Percentiles rank a stretch among this genome's conserved stretches.
phyloP scores from a whole-genome alignment of 2,113 vertebrate species.

The Acanthisitta chloris region DNA sequence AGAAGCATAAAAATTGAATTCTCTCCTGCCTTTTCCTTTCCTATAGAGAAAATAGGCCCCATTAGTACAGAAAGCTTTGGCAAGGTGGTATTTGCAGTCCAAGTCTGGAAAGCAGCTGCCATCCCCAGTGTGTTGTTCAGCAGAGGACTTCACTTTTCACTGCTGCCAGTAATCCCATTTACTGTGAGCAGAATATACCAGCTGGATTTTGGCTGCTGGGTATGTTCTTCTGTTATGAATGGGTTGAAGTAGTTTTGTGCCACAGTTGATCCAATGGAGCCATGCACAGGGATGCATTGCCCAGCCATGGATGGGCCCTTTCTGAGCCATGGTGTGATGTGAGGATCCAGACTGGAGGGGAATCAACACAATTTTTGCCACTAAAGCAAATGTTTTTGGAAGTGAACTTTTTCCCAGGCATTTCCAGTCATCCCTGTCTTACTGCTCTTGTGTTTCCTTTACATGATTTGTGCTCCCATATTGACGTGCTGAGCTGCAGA shows the following conservation, averaged over 20 bases:
- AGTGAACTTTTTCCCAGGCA: not conserved
- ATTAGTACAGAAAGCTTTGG: conserved; percentile 16
- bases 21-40: conserved; percentile 1
- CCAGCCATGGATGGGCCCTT: not conserved
- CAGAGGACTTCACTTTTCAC: conserved; percentile 18
- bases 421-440: not conserved
- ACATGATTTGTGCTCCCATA: not conserved
- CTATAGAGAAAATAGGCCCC: conserved; percentile 22
- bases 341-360: not conserved
- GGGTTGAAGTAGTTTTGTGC: not conserved
- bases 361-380: rapidly evolving
- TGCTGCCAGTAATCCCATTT: conserved; percentile 41
- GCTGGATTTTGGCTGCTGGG: not conserved
- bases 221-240: not conserved
- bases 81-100: not conserved
- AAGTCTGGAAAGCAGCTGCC: conserved; percentile 27
- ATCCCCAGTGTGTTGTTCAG: conserved; percentile 16
- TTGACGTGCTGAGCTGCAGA: not conserved
- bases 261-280: not conserved
- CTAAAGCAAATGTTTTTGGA: not conserved
- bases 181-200: not conserved
- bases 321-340: not conserved
- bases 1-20: not conserved
- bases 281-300: rapidly evolving
- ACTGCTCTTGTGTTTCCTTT: not conserved